Base-by-base conservation (phyloP, 2,113 vertebrate genomes). In the Gallinago paraguaiae region DNA sequence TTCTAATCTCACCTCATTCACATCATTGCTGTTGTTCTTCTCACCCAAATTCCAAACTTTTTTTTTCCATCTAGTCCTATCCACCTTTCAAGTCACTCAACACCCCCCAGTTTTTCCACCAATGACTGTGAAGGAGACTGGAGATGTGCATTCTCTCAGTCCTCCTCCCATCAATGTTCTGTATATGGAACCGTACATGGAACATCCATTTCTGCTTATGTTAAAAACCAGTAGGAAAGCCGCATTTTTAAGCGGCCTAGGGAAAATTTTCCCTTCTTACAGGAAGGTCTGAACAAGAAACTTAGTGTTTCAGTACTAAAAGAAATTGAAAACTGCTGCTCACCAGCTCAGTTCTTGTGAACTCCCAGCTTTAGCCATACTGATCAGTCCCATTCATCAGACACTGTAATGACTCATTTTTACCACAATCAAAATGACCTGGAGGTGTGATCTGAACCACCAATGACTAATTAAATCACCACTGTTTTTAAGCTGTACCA, bases 161-260 rank as follows among this genome's bases (percentile, higher is more conserved):
- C 63, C 70, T 68, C 39, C 16, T 82, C 68, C 22, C 39, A 19
- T 64, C n/a, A 71, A 17, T n/a, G 23, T 83, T 95, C 93, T 86
- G 33, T 71, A 71, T 23, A 70, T 25, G 82, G 72, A 35, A 53
- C 61, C 85, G 16, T 67, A 93, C 25, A 82, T 22, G 68, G 90
- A 97, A 82, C 30, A 92, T 54, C 35, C 19, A 19, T 75, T 90
- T 86, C 81, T 83, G 82, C 69, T 92, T 48, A 71, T 30, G 91
- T 91, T 43, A 78, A 90, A 95, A 92, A 61, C 30, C 74, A 89
- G 23, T 15, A 51, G 46, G 54, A 79, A 95, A 83, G n/a, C 53
- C 67, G 31, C n/a, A 41, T 68, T 97, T 97, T 94, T 88, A 63
- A 92, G 50, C 18, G 69, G 51, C 7, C 23, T n/a, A 56, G 28